phyloP scores from a whole-genome alignment of 2,113 vertebrate species.

The Tenrec ecaudatus region DNA sequence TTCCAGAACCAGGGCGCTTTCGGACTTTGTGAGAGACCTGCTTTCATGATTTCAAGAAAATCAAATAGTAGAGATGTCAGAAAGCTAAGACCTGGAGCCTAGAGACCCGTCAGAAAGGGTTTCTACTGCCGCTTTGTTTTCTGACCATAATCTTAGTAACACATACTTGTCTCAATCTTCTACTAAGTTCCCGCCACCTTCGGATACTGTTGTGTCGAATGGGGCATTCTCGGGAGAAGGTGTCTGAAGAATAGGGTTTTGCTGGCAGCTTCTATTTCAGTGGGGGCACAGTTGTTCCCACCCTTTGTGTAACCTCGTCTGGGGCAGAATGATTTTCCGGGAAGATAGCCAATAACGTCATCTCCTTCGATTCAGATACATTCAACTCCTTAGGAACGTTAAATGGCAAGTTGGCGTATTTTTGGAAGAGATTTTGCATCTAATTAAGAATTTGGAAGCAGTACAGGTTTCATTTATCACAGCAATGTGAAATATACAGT shows the following conservation, averaged over 20 bases:
- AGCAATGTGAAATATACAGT: not conserved
- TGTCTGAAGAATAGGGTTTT: not conserved
- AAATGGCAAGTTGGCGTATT: not conserved
- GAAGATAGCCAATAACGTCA: not conserved
- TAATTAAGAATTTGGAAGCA: conserved; percentile 11
- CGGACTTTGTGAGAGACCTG: not conserved
- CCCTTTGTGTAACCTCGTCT: not conserved
- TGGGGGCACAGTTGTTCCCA: not conserved
- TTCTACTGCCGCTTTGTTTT: not conserved
- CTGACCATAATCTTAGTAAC: not conserved
- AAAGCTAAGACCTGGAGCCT: not conserved
- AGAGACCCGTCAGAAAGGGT: not conserved
- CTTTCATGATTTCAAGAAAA: not conserved
- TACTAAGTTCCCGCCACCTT: not conserved
- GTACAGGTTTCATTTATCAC: not conserved
- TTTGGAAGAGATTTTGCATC: conserved; percentile 12
- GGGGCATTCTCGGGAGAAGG: not conserved
- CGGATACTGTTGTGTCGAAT: not conserved
- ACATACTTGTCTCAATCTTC: not conserved
- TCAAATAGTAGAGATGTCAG: not conserved
- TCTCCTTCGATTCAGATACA: not conserved
- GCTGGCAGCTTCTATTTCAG: not conserved
- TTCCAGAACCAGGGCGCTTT: too few relatives aligned
- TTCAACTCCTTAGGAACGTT: not conserved
- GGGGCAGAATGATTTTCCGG: not conserved